Evolutionary conservation across 2,888 invertebrate genomes (phyloP).

Genomic region (Xanthostigma xanthostigma): DNA sequence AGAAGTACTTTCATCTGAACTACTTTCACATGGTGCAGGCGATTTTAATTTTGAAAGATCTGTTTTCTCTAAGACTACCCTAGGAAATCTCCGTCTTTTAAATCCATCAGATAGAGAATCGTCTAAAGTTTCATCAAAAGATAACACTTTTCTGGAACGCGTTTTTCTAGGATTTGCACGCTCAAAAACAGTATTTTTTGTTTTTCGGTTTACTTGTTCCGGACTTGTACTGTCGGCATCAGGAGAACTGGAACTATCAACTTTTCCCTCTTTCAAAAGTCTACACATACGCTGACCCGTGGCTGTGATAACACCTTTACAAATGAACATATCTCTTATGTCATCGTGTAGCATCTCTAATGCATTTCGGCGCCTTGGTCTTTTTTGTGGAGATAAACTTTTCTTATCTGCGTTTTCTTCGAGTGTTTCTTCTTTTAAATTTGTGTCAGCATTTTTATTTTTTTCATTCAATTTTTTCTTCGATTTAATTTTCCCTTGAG

Average conservation of each 20-base stretch:
- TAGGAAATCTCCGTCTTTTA: neutral
- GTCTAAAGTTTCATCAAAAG: too few relatives aligned
- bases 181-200: too few relatives aligned
- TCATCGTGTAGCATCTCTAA: constrained; percentile 50
- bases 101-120: too few relatives aligned
- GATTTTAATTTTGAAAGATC: constrained; percentile 22
- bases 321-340: constrained; percentile 53
- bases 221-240: too few relatives aligned
- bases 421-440: neutral
- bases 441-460: neutral
- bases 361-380: constrained; percentile 31
- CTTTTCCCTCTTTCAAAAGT: constrained; percentile 35
- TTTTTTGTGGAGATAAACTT: constrained; percentile 10
- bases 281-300: constrained; percentile 51
- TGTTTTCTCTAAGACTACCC: constrained; percentile 16
- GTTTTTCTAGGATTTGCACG: too few relatives aligned
- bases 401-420: constrained; percentile 7
- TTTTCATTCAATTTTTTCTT: constrained; percentile 5
- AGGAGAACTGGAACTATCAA: too few relatives aligned
- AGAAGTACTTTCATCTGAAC: constrained; percentile 3
- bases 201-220: too few relatives aligned
- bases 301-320: constrained; percentile 44
- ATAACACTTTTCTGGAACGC: too few relatives aligned
- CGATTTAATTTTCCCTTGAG: neutral
- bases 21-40: constrained; percentile 9